Base-by-base conservation (phyloP, 1,140 invertebrate genomes). In the Probaryconus sp. region DNA sequence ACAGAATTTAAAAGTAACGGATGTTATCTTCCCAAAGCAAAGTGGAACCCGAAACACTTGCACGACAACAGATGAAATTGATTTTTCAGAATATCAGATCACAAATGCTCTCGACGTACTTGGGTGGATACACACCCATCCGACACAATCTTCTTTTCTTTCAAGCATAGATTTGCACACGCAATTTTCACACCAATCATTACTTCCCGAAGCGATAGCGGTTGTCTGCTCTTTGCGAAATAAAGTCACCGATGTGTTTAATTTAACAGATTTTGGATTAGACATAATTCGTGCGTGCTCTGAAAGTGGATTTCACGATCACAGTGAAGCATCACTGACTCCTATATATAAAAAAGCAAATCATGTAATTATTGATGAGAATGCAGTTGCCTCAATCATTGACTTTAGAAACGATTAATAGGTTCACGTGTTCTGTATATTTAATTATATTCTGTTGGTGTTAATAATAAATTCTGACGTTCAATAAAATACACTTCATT, bases 71-170 rank as follows among this genome's bases (percentile, higher is more conserved):
- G 38, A 53, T 26, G 48, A 53, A 38, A 21, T n/a, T 7, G 31
- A 53, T 9, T 3, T 38, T 9, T 24, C 13, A 1, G 11, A 18
- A 26, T 53, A 53, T 26, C 31, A 38, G n/a, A n/a, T 4, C 9
- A n/a, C 37, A 16, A 24, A 53, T 16, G 5, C 24, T 24, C 21
- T 53, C 1, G 1, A 26, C 0, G 4, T 21, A 2, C 21, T 53
- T 9, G 48, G 48, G 0, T 53, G 48, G 48, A 53, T 53, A 3
- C 48, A 53, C 9, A 50, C 47, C 6, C 47, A 50, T 11, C 47
- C 47, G 9, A 50, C 30, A n/a, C 47, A 50, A 20, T 40, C 35
- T 0, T 26, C 50, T 0, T 55, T 55, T 24, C 38, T 55, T 35
- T 55, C 50, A 11, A 40, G 35, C 14, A 18, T 55, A 1, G 37